Evolutionary conservation across 2,113 vertebrate genomes (phyloP), one percentile per base, ranked within the genome.

Genomic region (Tilapia sparmanii): DNA sequence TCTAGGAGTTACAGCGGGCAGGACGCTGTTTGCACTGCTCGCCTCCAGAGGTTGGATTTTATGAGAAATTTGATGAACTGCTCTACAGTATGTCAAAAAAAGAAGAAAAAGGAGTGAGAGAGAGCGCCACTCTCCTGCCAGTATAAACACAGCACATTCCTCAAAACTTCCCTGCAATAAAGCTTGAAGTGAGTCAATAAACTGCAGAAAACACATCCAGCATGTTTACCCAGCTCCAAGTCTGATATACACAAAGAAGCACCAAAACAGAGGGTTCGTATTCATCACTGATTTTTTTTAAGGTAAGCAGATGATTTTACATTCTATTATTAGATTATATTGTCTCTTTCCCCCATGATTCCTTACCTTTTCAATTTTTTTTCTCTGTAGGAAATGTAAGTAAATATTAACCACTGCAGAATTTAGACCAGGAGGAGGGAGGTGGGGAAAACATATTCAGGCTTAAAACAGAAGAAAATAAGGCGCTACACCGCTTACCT

Each of bases 21-120:
- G 42, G 42, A 50, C 15, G 24, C 71, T 76, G 81, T 86, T 85
- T 91, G 79, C 38, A 29, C 54, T 13, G 79, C 81, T 87, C 63
- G 24, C 79, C 85, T 76, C 26, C 11, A 82, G 88, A 92, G 86
- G 83, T 63, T 76, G 47, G 22, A 78, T 83, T 86, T 86, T 57
- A 78, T 80, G 82, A 86, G 68, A 86, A 80, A 82, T 85, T 63
- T 63, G 83, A 89, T 89, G 79, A 90, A 85, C 59, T 80, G 68
- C 84, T 90, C 76, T 6, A 86, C 73, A 76, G 81, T 35, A 40
- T 53, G 68, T 85, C 50, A 86, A 83, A 52, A 45, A 10, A 38
- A 38, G 31, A 12, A 63, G 6, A 63, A 63, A 63, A 63, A 7
- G 18, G 59, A 7, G 59, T 12, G 59, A 29, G 53, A 13, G 26